These are phyloP conservation scores for Brotula barbata DNA, from an alignment of 2,797 vertebrate species.

Conservation along the genomic window DNA sequence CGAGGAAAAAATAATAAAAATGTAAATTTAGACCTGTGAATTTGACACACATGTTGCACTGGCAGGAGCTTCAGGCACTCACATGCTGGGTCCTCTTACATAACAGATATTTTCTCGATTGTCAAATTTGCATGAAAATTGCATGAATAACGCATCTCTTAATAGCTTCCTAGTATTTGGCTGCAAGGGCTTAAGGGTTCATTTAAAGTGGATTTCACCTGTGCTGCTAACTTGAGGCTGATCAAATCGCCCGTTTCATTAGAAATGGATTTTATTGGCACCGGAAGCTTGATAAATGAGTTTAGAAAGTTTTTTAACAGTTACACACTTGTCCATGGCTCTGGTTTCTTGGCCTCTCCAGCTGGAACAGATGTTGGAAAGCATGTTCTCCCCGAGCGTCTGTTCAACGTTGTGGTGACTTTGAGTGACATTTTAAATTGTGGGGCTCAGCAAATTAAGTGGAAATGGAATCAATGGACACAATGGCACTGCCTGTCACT, in stretches of 20 bases:
- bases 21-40: constrained; percentile 29
- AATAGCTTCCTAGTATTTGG: constrained; percentile 29
- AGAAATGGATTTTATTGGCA: constrained; percentile 32
- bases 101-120: constrained; percentile 36
- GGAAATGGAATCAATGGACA: constrained; percentile 37
- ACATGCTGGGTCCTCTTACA: constrained; percentile 12
- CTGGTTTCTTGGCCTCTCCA: constrained; percentile 54
- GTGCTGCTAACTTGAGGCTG: constrained; percentile 32
- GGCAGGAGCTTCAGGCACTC: constrained; percentile 34
- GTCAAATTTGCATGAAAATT: constrained; percentile 62
- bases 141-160: constrained; percentile 47
- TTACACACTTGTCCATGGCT: constrained; percentile 4
- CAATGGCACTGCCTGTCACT: constrained; percentile 11
- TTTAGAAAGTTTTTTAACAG: constrained; percentile 17
- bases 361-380: constrained; percentile 64
- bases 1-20: constrained; percentile 36
- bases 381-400: constrained; percentile 26
- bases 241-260: constrained; percentile 9
- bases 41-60: constrained; percentile 21
- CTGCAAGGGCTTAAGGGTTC: constrained; percentile 15
- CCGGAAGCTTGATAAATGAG: constrained; percentile 22
- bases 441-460: constrained; percentile 20
- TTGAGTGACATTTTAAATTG: constrained; percentile 35
- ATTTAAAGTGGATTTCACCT: constrained; percentile 53
- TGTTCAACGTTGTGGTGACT: constrained; percentile 31